A percentile compares a stretch with the other conserved stretches of the same genome.
phyloP scores from a whole-genome alignment of 2,113 vertebrate species.

The Cyanocitta stelleri region DNA sequence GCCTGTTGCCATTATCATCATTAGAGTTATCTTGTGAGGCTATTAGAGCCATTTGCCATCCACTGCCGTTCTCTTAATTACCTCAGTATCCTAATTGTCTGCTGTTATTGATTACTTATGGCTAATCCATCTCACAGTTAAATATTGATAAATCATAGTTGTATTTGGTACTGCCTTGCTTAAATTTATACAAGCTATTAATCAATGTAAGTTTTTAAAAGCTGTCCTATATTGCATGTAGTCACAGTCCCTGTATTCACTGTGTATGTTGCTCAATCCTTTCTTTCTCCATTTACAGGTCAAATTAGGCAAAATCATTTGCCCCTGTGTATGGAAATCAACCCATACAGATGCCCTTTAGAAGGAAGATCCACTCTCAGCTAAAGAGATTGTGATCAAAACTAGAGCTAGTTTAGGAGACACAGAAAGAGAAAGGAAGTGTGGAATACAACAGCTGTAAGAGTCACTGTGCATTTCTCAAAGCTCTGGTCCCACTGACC shows the following conservation, averaged over 20 bases:
- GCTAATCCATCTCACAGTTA: neutral
- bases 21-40: neutral
- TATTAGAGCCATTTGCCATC: neutral
- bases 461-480: neutral
- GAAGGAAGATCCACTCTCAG: neutral
- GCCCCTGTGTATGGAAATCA: neutral
- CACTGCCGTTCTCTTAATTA: neutral
- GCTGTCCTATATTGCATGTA: neutral
- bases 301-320: neutral
- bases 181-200: neutral
- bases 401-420: neutral
- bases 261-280: neutral
- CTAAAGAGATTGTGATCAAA: neutral
- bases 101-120: neutral
- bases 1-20: neutral
- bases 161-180: neutral
- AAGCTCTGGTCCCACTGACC: neutral
- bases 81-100: neutral
- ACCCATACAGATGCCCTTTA: neutral
- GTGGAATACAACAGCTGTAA: neutral
- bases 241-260: neutral
- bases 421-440: neutral
- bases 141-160: neutral
- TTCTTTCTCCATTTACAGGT: neutral
- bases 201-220: neutral